Evolutionary conservation across 1,140 invertebrate species (phyloP).

Genomic region (Brachionus rotundiformis): DNA sequence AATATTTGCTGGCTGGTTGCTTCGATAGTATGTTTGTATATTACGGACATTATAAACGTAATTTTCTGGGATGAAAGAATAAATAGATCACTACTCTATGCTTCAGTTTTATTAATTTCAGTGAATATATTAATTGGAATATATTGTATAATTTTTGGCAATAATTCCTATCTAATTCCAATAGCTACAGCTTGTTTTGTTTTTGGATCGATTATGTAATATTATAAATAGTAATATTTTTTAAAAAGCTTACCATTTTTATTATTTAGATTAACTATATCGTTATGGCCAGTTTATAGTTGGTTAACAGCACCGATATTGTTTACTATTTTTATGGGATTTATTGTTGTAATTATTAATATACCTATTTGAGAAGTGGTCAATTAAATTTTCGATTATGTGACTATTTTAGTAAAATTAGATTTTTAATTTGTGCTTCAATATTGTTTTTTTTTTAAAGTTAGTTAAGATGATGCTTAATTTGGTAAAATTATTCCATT

Average conservation of each 20-base stretch:
- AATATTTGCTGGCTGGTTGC: constrained; percentile 53
- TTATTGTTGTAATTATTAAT: constrained; percentile 61
- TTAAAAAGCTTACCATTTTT: constrained; percentile 40
- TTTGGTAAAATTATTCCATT: no score
- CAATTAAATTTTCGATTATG: no score
- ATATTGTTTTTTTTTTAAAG: no score
- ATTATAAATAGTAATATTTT: neutral
- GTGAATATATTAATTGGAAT: constrained; percentile 58
- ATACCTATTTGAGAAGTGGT: constrained; percentile 53
- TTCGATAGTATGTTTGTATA: constrained; percentile 31
- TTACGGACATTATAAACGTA: constrained; percentile 32
- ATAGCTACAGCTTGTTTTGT: constrained; percentile 60
- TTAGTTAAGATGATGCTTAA: no score
- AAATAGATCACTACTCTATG: constrained; percentile 58
- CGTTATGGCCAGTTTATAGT: constrained; percentile 61
- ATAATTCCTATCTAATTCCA: constrained; percentile 60
- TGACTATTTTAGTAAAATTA: neutral
- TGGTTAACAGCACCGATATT: constrained; percentile 60
- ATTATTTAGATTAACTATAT: constrained; percentile 58
- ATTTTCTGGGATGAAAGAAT: constrained; percentile 36
- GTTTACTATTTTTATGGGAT: constrained; percentile 60
- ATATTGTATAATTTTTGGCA: constrained; percentile 60
- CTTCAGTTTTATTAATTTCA: constrained; percentile 57
- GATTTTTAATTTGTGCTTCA: no score
- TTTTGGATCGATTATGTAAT: constrained; percentile 59